Evolutionary conservation across 2,797 vertebrate species (phyloP), one percentile per base, ranked within the genome.

Genomic region (Salmo trutta): DNA sequence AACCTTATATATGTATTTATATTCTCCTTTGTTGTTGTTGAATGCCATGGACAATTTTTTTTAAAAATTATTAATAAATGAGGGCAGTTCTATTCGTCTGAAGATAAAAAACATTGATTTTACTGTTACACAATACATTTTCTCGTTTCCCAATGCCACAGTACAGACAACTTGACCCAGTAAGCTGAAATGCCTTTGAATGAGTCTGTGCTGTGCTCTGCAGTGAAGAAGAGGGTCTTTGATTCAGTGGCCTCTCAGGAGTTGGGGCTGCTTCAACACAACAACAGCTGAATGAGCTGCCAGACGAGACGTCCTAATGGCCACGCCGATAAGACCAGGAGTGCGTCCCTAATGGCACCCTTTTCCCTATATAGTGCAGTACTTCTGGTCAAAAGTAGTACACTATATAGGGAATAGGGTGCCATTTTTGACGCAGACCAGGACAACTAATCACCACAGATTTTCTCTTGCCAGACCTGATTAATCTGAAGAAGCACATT

Each of bases 391-490:
- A 47, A 47, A 47, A 47, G 41, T 47, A 47, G 41, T 12, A 10
- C 41, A 47, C 8, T 47, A 47, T 47, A 47, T 47, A 47, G 41
- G 41, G 41, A 47, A 47, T 47, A 47, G 41, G 41, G 12, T 14
- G 41, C 10, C 41, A 47, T 47, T 47, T 47, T 47, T 12, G 10
- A 47, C 41, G 2, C 41, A 66, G 68, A 65, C 71, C 67, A 68
- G 80, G 66, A 74, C 41, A 68, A 70, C 31, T 71, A 65, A 75
- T 77, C 74, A 74, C 56, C 41, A 66, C 29, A 73, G 71, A 51
- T 74, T 15, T 85, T 53, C 75, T 77, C 74, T 77, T 75, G 52
- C 76, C 53, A 62, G 69, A 78, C 24, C 73, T 78, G 68, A 79
- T 29, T 21, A 67, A 85, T 73, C 52, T n/a, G 74, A 81, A 69